A percentile compares a stretch with the other conserved stretches of the same genome.
phyloP scores from a whole-genome alignment of 2,888 invertebrate genomes.

The Scaptomyza parva region DNA sequence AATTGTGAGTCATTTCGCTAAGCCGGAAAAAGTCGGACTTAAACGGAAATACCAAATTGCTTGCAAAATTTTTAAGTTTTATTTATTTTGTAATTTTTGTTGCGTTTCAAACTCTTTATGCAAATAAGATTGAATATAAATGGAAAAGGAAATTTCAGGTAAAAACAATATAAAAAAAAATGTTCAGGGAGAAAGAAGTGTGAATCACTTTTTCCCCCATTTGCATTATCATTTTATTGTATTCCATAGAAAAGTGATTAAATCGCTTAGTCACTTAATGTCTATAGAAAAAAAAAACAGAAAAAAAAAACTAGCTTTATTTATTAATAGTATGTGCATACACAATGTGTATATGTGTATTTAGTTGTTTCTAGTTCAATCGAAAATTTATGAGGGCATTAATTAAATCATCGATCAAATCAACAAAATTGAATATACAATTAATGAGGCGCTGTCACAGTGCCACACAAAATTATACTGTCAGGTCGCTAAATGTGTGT shows the following conservation, averaged over 20 bases:
- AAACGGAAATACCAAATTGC: conserved; percentile 47
- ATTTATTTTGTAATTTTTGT: conserved; percentile 17
- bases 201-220: conserved; percentile 43
- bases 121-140: conserved; percentile 46
- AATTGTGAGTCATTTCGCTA: conserved; percentile 34
- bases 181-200: conserved; percentile 3
- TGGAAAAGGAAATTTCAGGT: conserved; percentile 15
- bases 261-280: conserved; percentile 45
- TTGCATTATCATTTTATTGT: conserved; percentile 44
- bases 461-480: conserved; percentile 8
- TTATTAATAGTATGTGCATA: background rate
- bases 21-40: conserved; percentile 32
- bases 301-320: background rate
- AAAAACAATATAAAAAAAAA: conserved; percentile 9
- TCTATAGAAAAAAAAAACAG: conserved; percentile 19
- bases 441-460: conserved; percentile 3
- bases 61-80: conserved; percentile 15
- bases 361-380: conserved; percentile 14
- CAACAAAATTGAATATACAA: conserved; percentile 7
- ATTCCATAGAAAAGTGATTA: conserved; percentile 48
- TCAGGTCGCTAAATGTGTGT: too few relatives aligned
- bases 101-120: conserved; percentile 30
- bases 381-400: conserved; percentile 35
- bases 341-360: too few relatives aligned
- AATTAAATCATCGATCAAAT: conserved; percentile 39